Evolutionary conservation across 2,797 vertebrate genomes (phyloP).

Genomic region (Diglossa cyanea): DNA sequence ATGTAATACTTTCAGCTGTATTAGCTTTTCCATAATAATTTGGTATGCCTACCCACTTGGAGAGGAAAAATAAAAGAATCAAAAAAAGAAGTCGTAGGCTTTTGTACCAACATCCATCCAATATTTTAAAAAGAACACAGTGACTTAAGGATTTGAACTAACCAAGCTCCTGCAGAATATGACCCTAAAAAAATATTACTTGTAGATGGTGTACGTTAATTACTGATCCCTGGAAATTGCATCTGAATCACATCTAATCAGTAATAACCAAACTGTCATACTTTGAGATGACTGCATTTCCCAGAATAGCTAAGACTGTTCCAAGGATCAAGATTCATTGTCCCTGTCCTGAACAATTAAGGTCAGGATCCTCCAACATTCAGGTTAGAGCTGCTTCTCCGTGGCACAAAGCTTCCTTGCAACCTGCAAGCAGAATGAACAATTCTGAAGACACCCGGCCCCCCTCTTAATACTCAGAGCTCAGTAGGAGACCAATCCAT

Average conservation of each 20-base stretch:
- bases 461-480: background rate
- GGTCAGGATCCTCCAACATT: slow-evolving; percentile 32
- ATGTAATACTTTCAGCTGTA: slow-evolving; percentile 2
- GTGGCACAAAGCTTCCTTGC: background rate
- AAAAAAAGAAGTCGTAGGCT: background rate
- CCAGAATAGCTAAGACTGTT: slow-evolving; percentile 56
- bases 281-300: slow-evolving; percentile 56
- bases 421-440: background rate
- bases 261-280: slow-evolving; percentile 60
- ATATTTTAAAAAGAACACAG: background rate
- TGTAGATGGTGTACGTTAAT: slow-evolving; percentile 48
- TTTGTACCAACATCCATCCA: background rate
- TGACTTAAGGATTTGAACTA: background rate
- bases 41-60: background rate
- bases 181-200: slow-evolving; percentile 39
- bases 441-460: background rate
- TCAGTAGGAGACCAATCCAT: slow-evolving; percentile 47
- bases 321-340: slow-evolving; percentile 62
- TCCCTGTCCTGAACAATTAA: slow-evolving; percentile 65
- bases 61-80: background rate
- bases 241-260: slow-evolving; percentile 61
- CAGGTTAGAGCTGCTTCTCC: background rate
- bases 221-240: slow-evolving; percentile 53
- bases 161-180: background rate
- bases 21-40: slow-evolving; percentile 32